phyloP scores from a whole-genome alignment of 2,797 vertebrate genomes.

The Acipenser transmontanus region DNA sequence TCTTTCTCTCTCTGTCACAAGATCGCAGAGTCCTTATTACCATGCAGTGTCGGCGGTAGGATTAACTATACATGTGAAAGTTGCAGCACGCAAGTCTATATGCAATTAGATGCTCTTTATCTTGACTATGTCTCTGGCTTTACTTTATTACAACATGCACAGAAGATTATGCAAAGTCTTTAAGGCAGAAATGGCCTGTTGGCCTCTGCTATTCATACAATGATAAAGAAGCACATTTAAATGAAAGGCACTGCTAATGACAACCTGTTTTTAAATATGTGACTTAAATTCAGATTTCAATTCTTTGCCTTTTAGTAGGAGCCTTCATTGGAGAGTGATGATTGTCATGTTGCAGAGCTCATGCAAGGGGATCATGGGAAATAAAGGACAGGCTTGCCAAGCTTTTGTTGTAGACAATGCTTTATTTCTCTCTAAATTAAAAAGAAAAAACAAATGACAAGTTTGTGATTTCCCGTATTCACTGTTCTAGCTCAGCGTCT shows the following conservation, averaged over 20 bases:
- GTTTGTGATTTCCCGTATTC: too few species aligned
- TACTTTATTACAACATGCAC: not conserved
- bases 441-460: too few species aligned
- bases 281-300: not conserved
- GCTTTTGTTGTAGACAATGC: too few species aligned
- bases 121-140: not conserved
- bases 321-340: too few species aligned
- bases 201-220: not conserved
- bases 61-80: not conserved
- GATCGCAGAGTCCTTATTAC: not conserved
- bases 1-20: too few species aligned
- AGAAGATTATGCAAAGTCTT: slow-evolving; percentile 2
- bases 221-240: not conserved
- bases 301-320: too few species aligned
- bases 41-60: not conserved
- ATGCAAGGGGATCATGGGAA: too few species aligned
- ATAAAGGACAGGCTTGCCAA: too few species aligned
- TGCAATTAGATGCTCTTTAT: not conserved
- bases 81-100: not conserved
- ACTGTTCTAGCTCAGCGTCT: too few species aligned
- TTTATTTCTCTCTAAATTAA: too few species aligned
- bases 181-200: slow-evolving; percentile 1
- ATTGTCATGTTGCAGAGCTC: too few species aligned
- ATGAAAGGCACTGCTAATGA: not conserved
- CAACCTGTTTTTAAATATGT: not conserved